phyloP scores from a whole-genome alignment of 2,797 vertebrate species.

The Tarsius wallacei region DNA sequence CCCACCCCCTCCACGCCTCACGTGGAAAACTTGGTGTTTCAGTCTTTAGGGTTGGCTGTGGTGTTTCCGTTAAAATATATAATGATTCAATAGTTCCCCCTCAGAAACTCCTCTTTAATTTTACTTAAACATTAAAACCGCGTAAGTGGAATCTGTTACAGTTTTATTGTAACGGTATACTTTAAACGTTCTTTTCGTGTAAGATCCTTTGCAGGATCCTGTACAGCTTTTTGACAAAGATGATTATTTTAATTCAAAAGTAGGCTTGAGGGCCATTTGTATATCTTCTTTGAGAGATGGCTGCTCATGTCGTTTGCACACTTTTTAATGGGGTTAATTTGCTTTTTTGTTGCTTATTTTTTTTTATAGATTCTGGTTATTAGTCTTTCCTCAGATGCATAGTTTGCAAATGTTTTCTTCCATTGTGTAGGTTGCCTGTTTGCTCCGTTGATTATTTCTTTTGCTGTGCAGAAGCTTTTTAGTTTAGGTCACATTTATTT shows the following conservation, averaged over 20 bases:
- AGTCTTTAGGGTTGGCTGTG: background rate
- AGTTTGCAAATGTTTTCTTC: too few relatives aligned
- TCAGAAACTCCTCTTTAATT: background rate
- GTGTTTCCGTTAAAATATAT: constrained; percentile 23
- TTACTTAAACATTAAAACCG: constrained; percentile 15
- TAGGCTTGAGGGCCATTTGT: background rate
- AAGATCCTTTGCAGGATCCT: background rate
- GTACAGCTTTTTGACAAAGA: background rate
- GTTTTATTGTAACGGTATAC: background rate
- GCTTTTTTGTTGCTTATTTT: too few relatives aligned
- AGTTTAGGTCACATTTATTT: too few relatives aligned
- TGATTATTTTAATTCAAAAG: background rate
- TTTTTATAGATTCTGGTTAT: too few relatives aligned
- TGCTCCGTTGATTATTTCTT: too few relatives aligned
- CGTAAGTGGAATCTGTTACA: background rate
- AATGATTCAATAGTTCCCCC: background rate
- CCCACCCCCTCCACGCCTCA: background rate
- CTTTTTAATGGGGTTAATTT: too few relatives aligned
- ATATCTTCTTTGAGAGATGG: too few relatives aligned
- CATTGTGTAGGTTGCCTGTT: too few relatives aligned
- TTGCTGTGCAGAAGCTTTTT: too few relatives aligned
- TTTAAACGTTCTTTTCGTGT: background rate
- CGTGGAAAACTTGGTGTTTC: constrained; percentile 44
- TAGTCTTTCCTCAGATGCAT: too few relatives aligned
- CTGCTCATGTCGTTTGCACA: too few relatives aligned